Evolutionary conservation across 2,888 invertebrate genomes (phyloP).

Genomic region (Calameuta pallipes): DNA sequence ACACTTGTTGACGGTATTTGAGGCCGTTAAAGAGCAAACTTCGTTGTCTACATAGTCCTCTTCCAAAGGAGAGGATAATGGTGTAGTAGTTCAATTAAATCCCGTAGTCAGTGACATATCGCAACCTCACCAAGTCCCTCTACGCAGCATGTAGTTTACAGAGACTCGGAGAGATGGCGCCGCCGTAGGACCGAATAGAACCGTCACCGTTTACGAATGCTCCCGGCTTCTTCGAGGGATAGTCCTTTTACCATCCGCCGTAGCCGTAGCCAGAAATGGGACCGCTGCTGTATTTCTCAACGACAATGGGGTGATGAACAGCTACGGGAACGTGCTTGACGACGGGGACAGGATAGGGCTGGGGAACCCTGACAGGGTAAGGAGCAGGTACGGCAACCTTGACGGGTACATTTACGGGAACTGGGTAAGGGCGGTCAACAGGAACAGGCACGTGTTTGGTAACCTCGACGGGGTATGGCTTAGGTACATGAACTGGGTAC

Average conservation of each 20-base stretch:
- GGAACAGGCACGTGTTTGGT: constrained; percentile 58
- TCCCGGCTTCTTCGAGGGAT: constrained; percentile 7
- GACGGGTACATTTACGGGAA: constrained; percentile 49
- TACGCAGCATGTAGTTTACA: not conserved
- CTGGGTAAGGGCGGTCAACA: constrained; percentile 57
- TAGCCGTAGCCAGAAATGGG: not conserved
- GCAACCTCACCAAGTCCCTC: not conserved
- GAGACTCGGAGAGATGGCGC: not conserved
- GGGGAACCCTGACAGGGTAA: constrained; percentile 56
- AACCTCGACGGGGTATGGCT: constrained; percentile 62
- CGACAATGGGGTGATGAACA: constrained; percentile 49
- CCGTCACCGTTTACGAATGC: not conserved
- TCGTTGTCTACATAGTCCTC: not conserved
- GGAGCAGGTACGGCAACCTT: constrained; percentile 58
- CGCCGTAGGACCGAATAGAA: not conserved
- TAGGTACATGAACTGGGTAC: constrained; percentile 59
- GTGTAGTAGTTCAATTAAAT: not conserved
- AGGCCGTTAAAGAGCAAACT: not conserved
- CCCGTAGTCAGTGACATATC: not conserved
- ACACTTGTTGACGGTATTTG: constrained; percentile 2
- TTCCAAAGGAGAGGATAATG: not conserved
- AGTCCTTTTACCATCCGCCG: constrained; percentile 25
- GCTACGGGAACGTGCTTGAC: constrained; percentile 52
- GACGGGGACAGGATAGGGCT: constrained; percentile 61
- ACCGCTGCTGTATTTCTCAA: constrained; percentile 37